Evolutionary conservation across 2,888 invertebrate species (phyloP).

Genomic region (Dasysyrphus albostriatus): DNA sequence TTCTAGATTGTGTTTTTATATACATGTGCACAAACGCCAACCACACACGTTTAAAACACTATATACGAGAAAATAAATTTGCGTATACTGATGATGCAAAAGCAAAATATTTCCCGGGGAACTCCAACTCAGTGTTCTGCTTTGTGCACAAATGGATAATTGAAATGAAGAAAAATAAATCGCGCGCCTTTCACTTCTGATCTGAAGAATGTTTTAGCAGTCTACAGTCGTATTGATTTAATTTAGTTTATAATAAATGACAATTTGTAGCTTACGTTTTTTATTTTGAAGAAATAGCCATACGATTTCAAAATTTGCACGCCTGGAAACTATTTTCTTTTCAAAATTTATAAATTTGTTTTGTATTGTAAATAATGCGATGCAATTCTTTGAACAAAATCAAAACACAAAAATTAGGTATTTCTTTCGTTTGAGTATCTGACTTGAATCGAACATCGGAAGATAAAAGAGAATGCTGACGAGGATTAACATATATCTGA

Average conservation of each 20-base stretch:
- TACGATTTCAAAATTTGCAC: neutral
- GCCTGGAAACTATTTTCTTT: neutral
- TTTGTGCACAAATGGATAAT: neutral
- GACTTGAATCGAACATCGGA: slow-evolving; percentile 30
- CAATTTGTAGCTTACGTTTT: neutral
- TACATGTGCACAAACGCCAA: slow-evolving; percentile 32
- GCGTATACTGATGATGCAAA: slow-evolving; percentile 39
- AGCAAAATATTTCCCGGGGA: slow-evolving; percentile 63
- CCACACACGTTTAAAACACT: slow-evolving; percentile 43
- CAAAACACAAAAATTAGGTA: slow-evolving; percentile 42
- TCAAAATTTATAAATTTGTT: neutral
- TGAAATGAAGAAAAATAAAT: slow-evolving; percentile 35
- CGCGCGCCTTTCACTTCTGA: slow-evolving; percentile 73
- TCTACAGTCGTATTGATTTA: slow-evolving; percentile 54
- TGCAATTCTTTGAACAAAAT: slow-evolving; percentile 44
- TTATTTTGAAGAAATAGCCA: neutral
- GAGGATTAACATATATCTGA: slow-evolving; percentile 42
- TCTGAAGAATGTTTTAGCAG: slow-evolving; percentile 29
- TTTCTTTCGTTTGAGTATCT: neutral
- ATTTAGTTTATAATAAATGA: neutral
- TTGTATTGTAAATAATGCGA: neutral
- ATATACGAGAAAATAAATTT: slow-evolving; percentile 19
- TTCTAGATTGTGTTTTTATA: slow-evolving; percentile 37
- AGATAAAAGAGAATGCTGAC: slow-evolving; percentile 51
- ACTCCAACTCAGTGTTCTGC: slow-evolving; percentile 1